Conservation (phyloP, 2,113 vertebrate species). For the Oryctolagus cuniculus region DNA sequence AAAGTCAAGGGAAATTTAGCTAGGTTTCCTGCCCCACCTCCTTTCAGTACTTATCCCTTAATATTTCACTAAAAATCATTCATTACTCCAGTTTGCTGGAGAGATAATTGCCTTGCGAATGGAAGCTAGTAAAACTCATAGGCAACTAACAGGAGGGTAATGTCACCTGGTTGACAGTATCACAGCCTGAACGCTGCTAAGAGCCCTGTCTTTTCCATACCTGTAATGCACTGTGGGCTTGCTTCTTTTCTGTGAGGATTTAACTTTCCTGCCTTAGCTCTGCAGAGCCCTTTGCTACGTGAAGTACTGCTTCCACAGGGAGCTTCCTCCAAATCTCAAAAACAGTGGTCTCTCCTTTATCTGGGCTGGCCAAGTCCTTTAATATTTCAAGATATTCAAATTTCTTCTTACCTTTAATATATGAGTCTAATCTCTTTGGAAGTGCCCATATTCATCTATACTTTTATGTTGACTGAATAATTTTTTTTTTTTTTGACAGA, state of each 20-base stretch:
- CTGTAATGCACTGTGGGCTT: too few species aligned
- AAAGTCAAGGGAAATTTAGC: not conserved
- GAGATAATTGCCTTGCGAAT: too few species aligned
- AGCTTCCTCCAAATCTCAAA: not conserved
- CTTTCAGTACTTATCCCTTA: not conserved
- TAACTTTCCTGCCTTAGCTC: not conserved
- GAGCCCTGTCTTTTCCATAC: not conserved
- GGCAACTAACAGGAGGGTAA: not conserved
- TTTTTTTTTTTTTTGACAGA: too few species aligned
- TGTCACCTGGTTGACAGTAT: not conserved
- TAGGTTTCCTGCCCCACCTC: too few species aligned
- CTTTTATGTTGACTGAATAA: not conserved
- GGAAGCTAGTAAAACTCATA: too few species aligned
- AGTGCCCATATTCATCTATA: not conserved
- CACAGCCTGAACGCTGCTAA: not conserved
- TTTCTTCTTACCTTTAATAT: not conserved
- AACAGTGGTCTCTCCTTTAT: not conserved
- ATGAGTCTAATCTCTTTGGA: not conserved
- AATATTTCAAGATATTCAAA: conserved; percentile 2
- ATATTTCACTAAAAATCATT: not conserved
- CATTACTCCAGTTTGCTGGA: too few species aligned
- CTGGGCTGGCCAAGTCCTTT: not conserved
- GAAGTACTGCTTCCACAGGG: not conserved
- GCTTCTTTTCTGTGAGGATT: not conserved
- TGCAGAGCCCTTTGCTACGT: not conserved